Conservation (phyloP, 2,888 invertebrate genomes). For the Tetranychus truncatus region DNA sequence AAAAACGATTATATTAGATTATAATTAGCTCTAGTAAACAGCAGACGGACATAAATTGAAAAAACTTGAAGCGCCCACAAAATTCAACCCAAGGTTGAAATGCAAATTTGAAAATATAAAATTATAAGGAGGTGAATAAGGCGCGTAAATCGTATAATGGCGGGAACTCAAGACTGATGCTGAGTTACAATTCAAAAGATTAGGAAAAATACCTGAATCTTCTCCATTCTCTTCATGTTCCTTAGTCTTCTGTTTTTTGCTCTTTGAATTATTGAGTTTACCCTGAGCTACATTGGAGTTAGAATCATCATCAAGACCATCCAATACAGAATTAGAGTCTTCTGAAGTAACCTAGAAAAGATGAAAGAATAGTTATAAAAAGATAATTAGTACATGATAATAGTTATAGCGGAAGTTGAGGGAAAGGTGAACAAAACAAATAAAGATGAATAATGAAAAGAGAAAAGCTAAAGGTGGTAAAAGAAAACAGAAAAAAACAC, state of each 20-base stretch:
- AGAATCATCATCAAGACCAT: conserved; percentile 7
- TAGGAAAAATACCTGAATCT: background rate
- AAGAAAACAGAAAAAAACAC: too few relatives aligned
- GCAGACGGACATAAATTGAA: too few relatives aligned
- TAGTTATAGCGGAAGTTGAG: background rate
- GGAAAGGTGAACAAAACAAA: background rate
- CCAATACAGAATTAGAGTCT: conserved; percentile 7
- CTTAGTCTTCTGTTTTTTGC: conserved; percentile 7
- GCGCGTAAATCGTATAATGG: too few relatives aligned
- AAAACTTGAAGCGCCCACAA: too few relatives aligned
- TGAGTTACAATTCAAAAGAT: background rate
- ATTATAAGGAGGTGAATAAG: too few relatives aligned
- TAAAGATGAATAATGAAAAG: background rate
- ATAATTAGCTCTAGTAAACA: too few relatives aligned
- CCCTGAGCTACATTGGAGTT: conserved; percentile 4
- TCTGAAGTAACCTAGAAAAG: conserved; percentile 7
- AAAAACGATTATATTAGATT: too few relatives aligned
- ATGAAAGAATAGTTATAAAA: background rate
- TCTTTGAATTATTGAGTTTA: conserved; percentile 6
- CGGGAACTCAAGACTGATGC: too few relatives aligned
- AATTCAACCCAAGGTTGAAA: too few relatives aligned
- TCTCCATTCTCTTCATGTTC: conserved; percentile 7
- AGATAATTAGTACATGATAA: background rate
- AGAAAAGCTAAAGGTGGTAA: too few relatives aligned
- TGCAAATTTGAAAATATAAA: too few relatives aligned